These are phyloP conservation scores for Columba janthina DNA, from an alignment of 2,113 vertebrate genomes.

Conservation along the genomic window DNA sequence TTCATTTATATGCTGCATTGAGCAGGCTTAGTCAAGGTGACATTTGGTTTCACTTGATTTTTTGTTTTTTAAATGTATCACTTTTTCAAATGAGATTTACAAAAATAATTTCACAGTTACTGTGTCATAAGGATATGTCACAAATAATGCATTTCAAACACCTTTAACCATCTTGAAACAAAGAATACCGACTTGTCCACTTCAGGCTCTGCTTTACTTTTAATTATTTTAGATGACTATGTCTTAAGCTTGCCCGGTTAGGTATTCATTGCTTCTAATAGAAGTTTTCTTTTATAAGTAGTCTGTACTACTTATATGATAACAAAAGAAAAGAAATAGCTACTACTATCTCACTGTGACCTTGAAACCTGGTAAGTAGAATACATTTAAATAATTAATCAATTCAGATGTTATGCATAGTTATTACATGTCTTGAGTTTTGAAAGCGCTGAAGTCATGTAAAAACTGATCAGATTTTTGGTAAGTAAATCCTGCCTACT, in stretches of 20 bases:
- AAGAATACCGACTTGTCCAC: background rate
- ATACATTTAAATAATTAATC: constrained; percentile 54
- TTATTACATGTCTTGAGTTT: background rate
- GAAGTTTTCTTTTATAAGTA: background rate
- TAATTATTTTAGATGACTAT: background rate
- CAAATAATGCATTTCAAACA: background rate
- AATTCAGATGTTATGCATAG: no score
- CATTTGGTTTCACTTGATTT: background rate
- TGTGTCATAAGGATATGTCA: background rate
- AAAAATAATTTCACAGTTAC: background rate
- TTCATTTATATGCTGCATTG: constrained; percentile 30
- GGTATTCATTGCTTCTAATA: background rate
- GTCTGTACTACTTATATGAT: fast-evolving
- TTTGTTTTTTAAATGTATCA: background rate
- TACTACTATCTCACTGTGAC: background rate
- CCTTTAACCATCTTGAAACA: background rate
- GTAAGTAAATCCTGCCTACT: background rate
- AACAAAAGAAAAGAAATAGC: background rate
- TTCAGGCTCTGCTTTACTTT: background rate
- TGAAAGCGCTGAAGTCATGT: background rate
- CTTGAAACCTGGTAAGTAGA: constrained; percentile 40
- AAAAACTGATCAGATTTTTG: background rate
- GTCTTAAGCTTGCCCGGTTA: background rate
- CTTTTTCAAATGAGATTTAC: background rate
- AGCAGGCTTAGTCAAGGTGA: constrained; percentile 48